Evolutionary conservation across 2,797 vertebrate genomes (phyloP).

Genomic region (Semotilus atromaculatus): DNA sequence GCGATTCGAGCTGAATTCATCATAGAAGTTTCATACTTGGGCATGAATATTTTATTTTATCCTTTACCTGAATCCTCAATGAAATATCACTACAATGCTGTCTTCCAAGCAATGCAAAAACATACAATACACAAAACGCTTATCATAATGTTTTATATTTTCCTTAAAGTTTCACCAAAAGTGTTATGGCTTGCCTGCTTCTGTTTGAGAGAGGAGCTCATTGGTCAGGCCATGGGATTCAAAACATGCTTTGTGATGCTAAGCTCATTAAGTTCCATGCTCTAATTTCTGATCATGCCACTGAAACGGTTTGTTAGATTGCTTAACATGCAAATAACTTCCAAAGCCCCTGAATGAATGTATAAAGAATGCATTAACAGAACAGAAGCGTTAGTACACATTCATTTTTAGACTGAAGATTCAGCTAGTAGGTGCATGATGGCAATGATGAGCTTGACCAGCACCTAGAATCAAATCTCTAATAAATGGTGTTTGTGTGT

Average conservation of each 20-base stretch:
- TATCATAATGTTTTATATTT: background rate
- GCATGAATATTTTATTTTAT: background rate
- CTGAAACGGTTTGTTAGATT: constrained; percentile 17
- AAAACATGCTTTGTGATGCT: constrained; percentile 23
- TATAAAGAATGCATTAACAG: background rate
- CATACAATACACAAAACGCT: no score
- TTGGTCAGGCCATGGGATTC: constrained; percentile 4
- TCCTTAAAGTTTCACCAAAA: background rate
- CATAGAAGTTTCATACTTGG: background rate
- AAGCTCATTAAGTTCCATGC: constrained; percentile 33
- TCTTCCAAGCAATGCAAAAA: background rate
- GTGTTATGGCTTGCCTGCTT: background rate
- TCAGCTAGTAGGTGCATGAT: background rate
- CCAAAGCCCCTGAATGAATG: background rate
- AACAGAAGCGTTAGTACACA: background rate
- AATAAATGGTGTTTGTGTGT: background rate
- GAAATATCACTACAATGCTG: background rate
- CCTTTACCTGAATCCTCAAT: background rate
- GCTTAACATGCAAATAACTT: constrained; percentile 4
- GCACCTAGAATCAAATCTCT: background rate
- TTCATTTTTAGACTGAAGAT: background rate
- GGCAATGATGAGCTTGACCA: background rate
- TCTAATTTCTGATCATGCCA: constrained; percentile 27
- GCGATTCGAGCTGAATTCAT: background rate
- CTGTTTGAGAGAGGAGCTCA: background rate